Evolutionary conservation across 2,797 vertebrate species (phyloP), one percentile per base, ranked within the genome.

Genomic region (Aulostomus chinensis): DNA sequence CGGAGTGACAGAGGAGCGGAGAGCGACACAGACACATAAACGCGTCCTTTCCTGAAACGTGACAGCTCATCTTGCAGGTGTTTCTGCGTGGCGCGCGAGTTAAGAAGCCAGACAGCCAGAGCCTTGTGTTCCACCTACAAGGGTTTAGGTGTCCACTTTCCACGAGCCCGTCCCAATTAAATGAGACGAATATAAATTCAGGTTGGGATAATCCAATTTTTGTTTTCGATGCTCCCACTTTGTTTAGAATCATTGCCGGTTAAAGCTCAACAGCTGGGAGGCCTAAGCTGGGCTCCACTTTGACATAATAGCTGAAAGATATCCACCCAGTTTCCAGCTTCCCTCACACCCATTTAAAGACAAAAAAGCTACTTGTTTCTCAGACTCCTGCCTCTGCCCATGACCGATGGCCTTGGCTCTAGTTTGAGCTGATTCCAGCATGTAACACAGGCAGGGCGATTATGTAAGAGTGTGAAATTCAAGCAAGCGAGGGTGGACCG

Each of bases 321-420:
- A 63, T 80, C 78, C 70, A 53, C 78, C 61, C 80, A 80, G 57
- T 82, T 78, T 63, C 65, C 69, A 79, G 83, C 76, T 65, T 78
- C 73, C 45, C 78, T 78, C 72, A 74, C 75, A 68, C 77, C 73
- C 75, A 78, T 78, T 80, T 73, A 68, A 37, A 78, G 37, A 74
- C 39, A 80, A 60, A 80, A 84, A 80, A 68, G 21, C 16, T 63
- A 87, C 76, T 82, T 67, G 63, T 81, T 80, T 76, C 48, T 40
- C 51, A 20, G 53, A 78, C 56, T 60, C 37, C 76, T 65, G 70
- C 50, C 36, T 42, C 65, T 58, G 55, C 53, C 48, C 33, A 54
- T 83, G 78, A 89, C 75, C 65, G 68, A 86, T 82, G 63, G 64
- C 67, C 50, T 75, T 50, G 68, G 60, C 50, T 40, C 14, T 49